phyloP scores from a whole-genome alignment of 2,888 invertebrate genomes.

The Alviniconcha strummeri region DNA sequence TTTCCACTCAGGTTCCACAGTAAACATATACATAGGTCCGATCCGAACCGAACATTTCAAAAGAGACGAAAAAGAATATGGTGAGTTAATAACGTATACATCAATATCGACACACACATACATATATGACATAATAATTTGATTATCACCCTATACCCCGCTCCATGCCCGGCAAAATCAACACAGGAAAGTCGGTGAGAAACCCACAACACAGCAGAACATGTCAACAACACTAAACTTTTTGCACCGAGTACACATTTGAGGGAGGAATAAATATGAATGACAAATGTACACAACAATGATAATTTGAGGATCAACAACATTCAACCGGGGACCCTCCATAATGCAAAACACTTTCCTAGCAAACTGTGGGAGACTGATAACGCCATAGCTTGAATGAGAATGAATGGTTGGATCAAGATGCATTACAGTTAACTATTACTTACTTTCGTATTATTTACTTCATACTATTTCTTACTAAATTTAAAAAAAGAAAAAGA shows the following conservation, averaged over 20 bases:
- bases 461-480: neutral
- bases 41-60: too few species aligned
- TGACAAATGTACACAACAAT: conserved; percentile 21
- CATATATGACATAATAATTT: neutral
- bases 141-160: neutral
- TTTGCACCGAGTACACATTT: conserved; percentile 5
- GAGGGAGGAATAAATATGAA: conserved; percentile 16
- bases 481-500: neutral
- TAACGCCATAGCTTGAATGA: neutral
- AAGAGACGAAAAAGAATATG: too few species aligned
- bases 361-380: neutral
- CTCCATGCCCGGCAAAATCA: too few species aligned
- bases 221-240: conserved; percentile 11
- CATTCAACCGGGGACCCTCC: conserved; percentile 16
- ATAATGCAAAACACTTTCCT: neutral
- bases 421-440: too few species aligned
- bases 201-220: conserved; percentile 17
- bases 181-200: neutral
- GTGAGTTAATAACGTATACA: neutral
- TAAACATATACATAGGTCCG: too few species aligned
- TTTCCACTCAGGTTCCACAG: too few species aligned
- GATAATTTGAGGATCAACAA: conserved; percentile 6
- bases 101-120: neutral
- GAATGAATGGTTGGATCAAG: too few species aligned
- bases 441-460: too few species aligned